Evolutionary conservation across 2,113 vertebrate genomes (phyloP).

Genomic region (Lutjanus erythropterus): DNA sequence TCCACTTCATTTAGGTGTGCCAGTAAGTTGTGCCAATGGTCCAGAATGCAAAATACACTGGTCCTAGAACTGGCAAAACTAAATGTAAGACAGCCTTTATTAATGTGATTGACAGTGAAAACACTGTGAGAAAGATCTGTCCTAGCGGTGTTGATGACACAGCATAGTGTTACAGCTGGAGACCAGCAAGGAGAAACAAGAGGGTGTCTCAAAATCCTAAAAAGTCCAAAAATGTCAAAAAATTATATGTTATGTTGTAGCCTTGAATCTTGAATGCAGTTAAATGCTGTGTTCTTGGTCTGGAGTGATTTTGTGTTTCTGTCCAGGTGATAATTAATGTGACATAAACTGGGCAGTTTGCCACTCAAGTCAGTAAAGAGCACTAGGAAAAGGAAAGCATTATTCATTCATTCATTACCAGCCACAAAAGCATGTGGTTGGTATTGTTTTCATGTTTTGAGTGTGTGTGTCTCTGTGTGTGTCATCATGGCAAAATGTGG

Average conservation of each 20-base stretch:
- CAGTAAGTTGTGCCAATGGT: neutral
- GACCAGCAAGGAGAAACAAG: conserved; percentile 16
- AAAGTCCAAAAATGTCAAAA: neutral
- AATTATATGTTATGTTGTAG: neutral
- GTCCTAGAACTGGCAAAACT: neutral
- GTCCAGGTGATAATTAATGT: conserved; percentile 26
- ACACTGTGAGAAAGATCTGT: neutral
- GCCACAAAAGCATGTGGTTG: no score
- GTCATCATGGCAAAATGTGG: no score
- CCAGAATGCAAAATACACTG: conserved; percentile 7
- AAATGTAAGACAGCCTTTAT: neutral
- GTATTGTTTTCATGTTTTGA: no score
- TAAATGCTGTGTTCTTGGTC: neutral
- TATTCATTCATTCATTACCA: neutral
- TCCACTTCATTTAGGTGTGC: conserved; percentile 24
- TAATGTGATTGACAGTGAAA: conserved; percentile 20
- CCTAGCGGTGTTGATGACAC: conserved; percentile 20
- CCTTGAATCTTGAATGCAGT: conserved; percentile 21
- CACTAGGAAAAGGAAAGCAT: conserved; percentile 26
- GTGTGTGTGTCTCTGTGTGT: no score
- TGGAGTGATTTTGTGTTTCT: conserved; percentile 15
- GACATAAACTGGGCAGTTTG: conserved; percentile 24
- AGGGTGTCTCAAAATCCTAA: neutral
- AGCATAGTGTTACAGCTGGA: conserved; percentile 4
- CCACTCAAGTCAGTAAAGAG: conserved; percentile 23